Percentiles rank a stretch among this genome's conserved stretches.
Evolutionary conservation across 2,113 vertebrate species (phyloP).

Genomic region (Saccopteryx bilineata): DNA sequence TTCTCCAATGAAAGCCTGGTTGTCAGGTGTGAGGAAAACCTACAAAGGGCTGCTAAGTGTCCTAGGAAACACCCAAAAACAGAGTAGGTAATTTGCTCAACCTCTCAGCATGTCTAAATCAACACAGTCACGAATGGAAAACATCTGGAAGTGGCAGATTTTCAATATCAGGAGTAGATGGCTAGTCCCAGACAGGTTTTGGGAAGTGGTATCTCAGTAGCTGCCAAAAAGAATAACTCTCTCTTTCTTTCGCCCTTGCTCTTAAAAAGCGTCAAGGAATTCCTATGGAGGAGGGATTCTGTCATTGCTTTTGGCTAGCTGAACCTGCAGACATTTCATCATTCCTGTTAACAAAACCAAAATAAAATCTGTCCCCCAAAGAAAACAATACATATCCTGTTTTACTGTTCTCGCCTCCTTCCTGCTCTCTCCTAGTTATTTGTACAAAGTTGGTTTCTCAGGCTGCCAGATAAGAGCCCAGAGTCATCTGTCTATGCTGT

Average conservation of each 20-base stretch:
- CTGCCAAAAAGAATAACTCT: neutral
- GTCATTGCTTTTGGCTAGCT: neutral
- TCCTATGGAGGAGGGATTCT: neutral
- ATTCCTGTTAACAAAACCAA: constrained; percentile 38
- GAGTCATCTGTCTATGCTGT: neutral
- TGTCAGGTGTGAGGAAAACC: constrained; percentile 59
- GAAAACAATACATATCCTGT: neutral
- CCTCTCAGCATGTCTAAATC: constrained; percentile 45
- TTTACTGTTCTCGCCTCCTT: neutral
- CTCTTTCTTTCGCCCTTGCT: constrained; percentile 15
- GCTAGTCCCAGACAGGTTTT: constrained; percentile 1
- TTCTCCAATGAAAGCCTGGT: constrained; percentile 67
- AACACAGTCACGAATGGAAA: constrained; percentile 24
- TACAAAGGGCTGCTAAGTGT: constrained; percentile 39
- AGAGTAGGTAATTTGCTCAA: constrained; percentile 53
- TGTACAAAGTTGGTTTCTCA: neutral
- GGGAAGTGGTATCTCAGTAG: neutral
- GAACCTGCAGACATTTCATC: constrained; percentile 14
- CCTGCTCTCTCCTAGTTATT: neutral
- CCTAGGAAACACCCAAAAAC: constrained; percentile 59
- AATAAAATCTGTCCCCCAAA: constrained; percentile 22
- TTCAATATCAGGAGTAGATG: neutral
- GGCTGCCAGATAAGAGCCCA: constrained; percentile 30
- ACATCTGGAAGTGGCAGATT: constrained; percentile 4
- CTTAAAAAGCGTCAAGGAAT: constrained; percentile 41